Conservation (phyloP, 1,140 invertebrate genomes). For the Mercenaria mercenaria region DNA sequence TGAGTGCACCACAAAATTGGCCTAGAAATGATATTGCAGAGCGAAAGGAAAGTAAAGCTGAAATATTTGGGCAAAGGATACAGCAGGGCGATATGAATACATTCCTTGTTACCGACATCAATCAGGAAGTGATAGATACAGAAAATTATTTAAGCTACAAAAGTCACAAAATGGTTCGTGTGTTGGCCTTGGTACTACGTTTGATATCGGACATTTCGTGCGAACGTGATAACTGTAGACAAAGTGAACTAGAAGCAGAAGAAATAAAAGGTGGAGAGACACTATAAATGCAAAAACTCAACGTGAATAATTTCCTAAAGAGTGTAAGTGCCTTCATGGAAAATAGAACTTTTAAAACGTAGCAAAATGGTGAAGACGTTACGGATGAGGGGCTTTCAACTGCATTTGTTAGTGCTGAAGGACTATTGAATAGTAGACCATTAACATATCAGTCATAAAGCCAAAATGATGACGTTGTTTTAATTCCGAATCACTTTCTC, state of each 20-base stretch:
- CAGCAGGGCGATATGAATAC: too few species aligned
- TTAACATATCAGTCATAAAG: constrained; percentile 27
- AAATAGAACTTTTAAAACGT: not conserved
- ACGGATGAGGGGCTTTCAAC: constrained; percentile 11
- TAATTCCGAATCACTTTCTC: constrained; percentile 37
- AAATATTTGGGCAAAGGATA: not conserved
- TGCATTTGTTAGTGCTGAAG: constrained; percentile 22
- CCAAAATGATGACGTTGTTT: too few species aligned
- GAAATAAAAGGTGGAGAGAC: constrained; percentile 7
- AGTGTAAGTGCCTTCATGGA: too few species aligned
- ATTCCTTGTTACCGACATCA: too few species aligned
- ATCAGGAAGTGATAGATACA: not conserved
- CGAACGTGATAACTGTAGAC: not conserved
- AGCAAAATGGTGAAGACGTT: constrained; percentile 1
- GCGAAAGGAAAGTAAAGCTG: not conserved
- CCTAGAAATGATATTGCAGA: not conserved
- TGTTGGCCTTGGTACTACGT: not conserved
- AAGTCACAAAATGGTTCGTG: not conserved
- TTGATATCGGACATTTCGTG: too few species aligned
- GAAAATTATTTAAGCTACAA: not conserved
- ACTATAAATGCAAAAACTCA: not conserved
- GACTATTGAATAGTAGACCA: not conserved
- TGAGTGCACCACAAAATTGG: not conserved
- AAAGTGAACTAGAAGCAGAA: not conserved
- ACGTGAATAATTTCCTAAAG: not conserved